phyloP scores from a whole-genome alignment of 2,888 invertebrate genomes.

The Pristionchus exspectatus region DNA sequence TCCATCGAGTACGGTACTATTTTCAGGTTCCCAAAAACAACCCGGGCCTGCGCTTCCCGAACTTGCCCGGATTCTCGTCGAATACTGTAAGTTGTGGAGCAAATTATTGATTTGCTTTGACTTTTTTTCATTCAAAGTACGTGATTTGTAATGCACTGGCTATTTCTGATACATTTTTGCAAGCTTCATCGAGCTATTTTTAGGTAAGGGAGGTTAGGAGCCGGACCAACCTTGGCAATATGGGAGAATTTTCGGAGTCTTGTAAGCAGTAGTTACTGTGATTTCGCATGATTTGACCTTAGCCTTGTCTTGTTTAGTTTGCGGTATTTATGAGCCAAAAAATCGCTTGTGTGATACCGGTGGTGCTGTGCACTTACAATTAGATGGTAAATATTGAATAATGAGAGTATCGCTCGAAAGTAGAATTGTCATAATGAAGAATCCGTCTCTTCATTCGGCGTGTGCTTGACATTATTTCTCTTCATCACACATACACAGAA shows the following conservation, averaged over 20 bases:
- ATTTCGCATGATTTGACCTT: background rate
- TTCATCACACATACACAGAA: too few species aligned
- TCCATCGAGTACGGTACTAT: background rate
- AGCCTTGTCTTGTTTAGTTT: background rate
- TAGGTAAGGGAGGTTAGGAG: slow-evolving; percentile 45
- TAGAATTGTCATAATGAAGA: background rate
- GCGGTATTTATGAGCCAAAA: background rate
- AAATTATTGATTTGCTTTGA: background rate
- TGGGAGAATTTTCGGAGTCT: background rate
- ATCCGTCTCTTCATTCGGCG: too few species aligned
- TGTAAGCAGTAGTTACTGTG: background rate
- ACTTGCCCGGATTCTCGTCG: slow-evolving; percentile 63
- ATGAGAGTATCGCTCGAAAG: too few species aligned
- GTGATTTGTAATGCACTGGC: background rate
- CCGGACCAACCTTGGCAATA: background rate
- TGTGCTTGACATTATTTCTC: too few species aligned
- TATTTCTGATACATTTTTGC: background rate
- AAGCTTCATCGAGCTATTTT: background rate
- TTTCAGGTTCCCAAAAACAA: slow-evolving; percentile 65
- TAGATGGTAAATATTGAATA: too few species aligned
- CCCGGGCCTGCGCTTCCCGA: slow-evolving; percentile 68
- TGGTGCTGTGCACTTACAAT: too few species aligned
- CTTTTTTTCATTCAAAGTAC: background rate
- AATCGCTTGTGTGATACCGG: too few species aligned
- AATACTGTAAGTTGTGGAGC: slow-evolving; percentile 51